A percentile compares a stretch with the other conserved stretches of the same genome.
phyloP scores from a whole-genome alignment of 2,113 vertebrate genomes.

The Phalacrocorax carbo region DNA sequence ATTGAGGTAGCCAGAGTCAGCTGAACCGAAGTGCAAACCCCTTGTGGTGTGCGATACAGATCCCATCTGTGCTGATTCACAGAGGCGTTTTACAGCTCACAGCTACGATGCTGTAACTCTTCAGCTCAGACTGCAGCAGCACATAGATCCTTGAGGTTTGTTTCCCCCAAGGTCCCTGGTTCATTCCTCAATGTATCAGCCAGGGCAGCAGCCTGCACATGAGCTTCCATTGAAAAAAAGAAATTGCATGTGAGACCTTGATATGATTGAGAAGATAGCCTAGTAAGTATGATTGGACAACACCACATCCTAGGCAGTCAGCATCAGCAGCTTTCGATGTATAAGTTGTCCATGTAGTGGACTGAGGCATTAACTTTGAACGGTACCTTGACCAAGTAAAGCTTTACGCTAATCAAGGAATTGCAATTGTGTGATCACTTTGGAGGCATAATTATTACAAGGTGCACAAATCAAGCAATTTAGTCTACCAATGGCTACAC shows the following conservation, averaged over 20 bases:
- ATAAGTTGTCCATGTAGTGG: neutral
- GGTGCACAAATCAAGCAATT: neutral
- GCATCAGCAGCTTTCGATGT: neutral
- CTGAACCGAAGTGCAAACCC: neutral
- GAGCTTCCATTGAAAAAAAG: neutral
- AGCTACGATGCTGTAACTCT: neutral
- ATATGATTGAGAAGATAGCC: neutral
- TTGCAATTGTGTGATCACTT: neutral
- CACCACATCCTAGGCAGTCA: neutral
- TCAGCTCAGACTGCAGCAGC: neutral
- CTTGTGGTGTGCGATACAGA: neutral
- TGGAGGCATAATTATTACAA: neutral
- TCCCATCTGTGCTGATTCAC: neutral
- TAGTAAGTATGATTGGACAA: neutral
- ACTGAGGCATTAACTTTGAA: neutral
- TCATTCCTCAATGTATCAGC: neutral
- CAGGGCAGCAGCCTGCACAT: neutral
- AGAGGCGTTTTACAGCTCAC: neutral
- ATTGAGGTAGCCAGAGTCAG: neutral
- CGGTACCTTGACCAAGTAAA: neutral
- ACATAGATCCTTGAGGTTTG: neutral
- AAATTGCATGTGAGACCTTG: neutral
- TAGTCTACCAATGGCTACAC: neutral
- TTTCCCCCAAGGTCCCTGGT: neutral
- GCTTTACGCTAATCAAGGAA: neutral